These are phyloP conservation scores for Microcebus jonahi DNA, from an alignment of 2,113 vertebrate species.

Conservation along the genomic window DNA sequence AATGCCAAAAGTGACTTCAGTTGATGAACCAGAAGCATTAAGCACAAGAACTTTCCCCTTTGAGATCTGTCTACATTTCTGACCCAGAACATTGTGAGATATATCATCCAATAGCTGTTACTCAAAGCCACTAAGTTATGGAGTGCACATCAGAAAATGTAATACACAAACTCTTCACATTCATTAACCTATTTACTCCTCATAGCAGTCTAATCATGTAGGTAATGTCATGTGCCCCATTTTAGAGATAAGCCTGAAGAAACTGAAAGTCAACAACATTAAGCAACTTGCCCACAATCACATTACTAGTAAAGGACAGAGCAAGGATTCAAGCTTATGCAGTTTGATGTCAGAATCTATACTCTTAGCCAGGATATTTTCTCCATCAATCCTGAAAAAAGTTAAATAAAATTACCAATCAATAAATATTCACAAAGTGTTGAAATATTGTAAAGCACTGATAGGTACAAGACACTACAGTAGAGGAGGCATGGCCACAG, in stretches of 20 bases:
- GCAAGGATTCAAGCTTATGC: neutral
- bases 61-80: neutral
- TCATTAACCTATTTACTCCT: neutral
- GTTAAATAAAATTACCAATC: neutral
- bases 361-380: neutral
- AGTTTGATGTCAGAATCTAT: neutral
- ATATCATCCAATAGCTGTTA: neutral
- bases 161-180: neutral
- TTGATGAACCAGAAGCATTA: neutral
- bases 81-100: neutral
- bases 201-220: neutral
- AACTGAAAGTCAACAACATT: neutral
- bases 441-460: neutral
- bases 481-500: neutral
- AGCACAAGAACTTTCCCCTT: neutral
- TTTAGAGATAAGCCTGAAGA: neutral
- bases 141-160: neutral
- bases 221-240: neutral
- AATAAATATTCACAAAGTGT: slow-evolving; percentile 1
- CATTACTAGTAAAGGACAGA: neutral
- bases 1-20: neutral
- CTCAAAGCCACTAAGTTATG: neutral
- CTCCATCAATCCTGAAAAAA: neutral
- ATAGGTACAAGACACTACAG: neutral
- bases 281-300: neutral